phyloP scores from a whole-genome alignment of 2,797 vertebrate genomes.

The Chelonia mydas region DNA sequence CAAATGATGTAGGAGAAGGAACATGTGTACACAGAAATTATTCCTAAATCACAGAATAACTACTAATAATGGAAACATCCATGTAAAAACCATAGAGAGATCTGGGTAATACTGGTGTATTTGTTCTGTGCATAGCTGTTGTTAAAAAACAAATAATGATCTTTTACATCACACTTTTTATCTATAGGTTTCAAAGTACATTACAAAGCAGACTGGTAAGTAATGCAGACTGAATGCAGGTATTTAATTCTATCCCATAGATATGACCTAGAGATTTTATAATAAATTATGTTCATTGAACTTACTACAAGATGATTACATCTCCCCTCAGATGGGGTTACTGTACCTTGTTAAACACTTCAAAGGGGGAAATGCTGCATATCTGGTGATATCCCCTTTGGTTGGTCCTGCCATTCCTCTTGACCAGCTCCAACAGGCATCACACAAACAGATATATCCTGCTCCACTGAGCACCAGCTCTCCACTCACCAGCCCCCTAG shows the following conservation, averaged over 20 bases:
- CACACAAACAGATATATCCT: neutral
- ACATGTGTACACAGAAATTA: neutral
- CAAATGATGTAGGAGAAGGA: constrained; percentile 17
- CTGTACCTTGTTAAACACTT: neutral
- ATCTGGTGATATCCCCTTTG: neutral
- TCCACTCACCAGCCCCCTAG: neutral
- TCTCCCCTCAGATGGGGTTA: neutral
- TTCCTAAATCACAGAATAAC: neutral
- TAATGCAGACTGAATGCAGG: neutral
- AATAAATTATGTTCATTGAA: neutral
- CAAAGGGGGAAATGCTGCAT: neutral
- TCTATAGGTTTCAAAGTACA: constrained; percentile 4
- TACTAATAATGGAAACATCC: neutral
- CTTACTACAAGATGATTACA: neutral
- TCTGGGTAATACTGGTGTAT: neutral
- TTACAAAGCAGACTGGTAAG: constrained; percentile 13
- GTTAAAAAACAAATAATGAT: neutral
- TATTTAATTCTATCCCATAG: neutral
- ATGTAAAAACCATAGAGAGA: neutral
- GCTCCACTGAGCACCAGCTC: neutral
- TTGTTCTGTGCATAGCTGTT: neutral
- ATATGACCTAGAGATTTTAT: neutral
- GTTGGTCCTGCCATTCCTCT: neutral
- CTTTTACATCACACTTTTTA: constrained; percentile 29
- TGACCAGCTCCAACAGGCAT: neutral